Conservation (phyloP, 1,140 invertebrate species). For the Ceratina japonica region DNA sequence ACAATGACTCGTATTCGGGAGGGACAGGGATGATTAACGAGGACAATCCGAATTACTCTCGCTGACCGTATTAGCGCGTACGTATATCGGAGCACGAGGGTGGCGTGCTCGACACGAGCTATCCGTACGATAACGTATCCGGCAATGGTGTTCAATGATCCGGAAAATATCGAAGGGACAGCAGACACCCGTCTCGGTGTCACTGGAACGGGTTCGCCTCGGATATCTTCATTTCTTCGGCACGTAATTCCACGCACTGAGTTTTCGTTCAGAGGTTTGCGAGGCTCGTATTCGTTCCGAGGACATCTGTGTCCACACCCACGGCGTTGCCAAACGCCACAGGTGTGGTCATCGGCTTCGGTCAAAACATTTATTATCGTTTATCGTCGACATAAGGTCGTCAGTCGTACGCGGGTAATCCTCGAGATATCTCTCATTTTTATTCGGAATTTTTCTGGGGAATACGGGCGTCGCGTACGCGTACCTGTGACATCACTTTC, state of each 20-base stretch:
- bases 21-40: not conserved
- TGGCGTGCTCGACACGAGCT: slow-evolving; percentile 40
- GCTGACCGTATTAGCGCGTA: slow-evolving; percentile 2
- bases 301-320: slow-evolving; percentile 6
- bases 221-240: slow-evolving; percentile 15
- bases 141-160: slow-evolving; percentile 55
- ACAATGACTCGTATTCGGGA: too few relatives aligned
- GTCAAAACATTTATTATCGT: slow-evolving; percentile 4
- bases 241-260: not conserved
- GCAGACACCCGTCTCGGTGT: slow-evolving; percentile 33
- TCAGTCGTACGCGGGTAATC: not conserved
- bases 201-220: slow-evolving; percentile 30
- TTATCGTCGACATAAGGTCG: not conserved
- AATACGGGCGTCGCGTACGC: not conserved
- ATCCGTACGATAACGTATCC: slow-evolving; percentile 25
- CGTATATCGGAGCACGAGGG: slow-evolving; percentile 47
- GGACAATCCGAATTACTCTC: slow-evolving; percentile 1
- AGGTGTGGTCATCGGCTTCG: slow-evolving; percentile 49
- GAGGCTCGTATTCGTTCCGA: not conserved
- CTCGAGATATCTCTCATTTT: too few relatives aligned
- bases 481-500: slow-evolving; percentile 25
- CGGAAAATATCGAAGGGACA: slow-evolving; percentile 49
- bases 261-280: not conserved
- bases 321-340: slow-evolving; percentile 44
- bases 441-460: not conserved